These are phyloP conservation scores for Scomber colias DNA, from an alignment of 2,113 vertebrate genomes.

Conservation along the genomic window DNA sequence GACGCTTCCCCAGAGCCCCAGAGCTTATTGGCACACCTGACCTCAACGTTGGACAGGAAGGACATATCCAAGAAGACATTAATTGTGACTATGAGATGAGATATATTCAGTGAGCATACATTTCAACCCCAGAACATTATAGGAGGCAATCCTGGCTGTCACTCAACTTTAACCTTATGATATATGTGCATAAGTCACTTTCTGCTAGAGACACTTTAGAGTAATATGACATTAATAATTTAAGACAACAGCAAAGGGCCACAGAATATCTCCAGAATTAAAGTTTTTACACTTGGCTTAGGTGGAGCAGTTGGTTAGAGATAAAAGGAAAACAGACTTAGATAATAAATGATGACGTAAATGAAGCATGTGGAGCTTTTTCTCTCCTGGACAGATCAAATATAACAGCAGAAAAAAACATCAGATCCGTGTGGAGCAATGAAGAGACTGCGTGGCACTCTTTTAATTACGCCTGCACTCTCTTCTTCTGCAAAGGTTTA, in stretches of 20 bases:
- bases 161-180: not conserved
- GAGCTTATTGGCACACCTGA: conserved; percentile 20
- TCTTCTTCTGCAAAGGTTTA: too few species aligned
- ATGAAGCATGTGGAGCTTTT: too few species aligned
- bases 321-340: too few species aligned
- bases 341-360: too few species aligned
- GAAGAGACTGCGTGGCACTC: too few species aligned
- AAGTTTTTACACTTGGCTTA: not conserved
- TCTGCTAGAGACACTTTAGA: not conserved
- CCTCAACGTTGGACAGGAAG: conserved; percentile 15
- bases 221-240: not conserved
- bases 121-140: conserved; percentile 9
- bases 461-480: too few species aligned
- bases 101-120: not conserved
- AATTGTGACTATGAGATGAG: conserved; percentile 8
- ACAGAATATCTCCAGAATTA: too few species aligned
- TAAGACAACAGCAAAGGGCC: not conserved
- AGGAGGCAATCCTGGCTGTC: conserved; percentile 5
- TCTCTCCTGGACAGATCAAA: too few species aligned
- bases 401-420: too few species aligned
- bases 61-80: not conserved
- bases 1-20: not conserved
- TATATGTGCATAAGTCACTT: not conserved
- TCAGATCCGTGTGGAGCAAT: too few species aligned
- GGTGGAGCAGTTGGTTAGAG: too few species aligned